Base-by-base conservation (phyloP, 53 echinoderm and acorn worm species). In the Actinopyga echinites region DNA sequence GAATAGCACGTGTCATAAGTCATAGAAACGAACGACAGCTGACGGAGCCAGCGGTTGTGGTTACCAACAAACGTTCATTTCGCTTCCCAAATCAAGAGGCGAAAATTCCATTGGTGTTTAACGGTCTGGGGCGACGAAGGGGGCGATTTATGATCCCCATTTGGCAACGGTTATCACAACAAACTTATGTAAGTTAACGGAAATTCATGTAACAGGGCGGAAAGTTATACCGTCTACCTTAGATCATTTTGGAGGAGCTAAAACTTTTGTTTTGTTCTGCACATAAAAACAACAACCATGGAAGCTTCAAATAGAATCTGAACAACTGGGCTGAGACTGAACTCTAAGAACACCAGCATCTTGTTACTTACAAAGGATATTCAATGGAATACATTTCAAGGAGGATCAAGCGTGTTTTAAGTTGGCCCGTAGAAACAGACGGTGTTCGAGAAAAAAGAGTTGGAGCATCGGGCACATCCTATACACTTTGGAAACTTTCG, bases 1-100 rank as follows among this genome's bases (percentile, higher is more conserved):
- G 54, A 77, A 77, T 77, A 77, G 56, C 77, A 77, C 77, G 77
- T 77, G 77, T 77, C 77, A 77, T 77, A 77, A 54, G 53, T 77
- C 56, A 77, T 77, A 77, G 17, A 30, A 56, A 33, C 19, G 28
- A 28, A 56, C 77, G 77, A 77, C 77, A 77, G 77, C 56, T 77
- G 77, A 77, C 77, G 77, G 56, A 77, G 56, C 53, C 54, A 77
- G 55, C 49, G 77, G 32, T 77, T 54, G 77, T 53, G 77, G 32
- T 32, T 17, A 77, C 77, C 77, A 55, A 49, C 77, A 30, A 77
- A 54, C 77, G 32, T 53, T 53, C 30, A 30, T 77, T 77, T 77
- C 24, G 24, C 77, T 77, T 77, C 52, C 34, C 77, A 56, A 56
- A 56, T 77, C 77, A 56, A 77, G 77, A 54, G 77, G 77, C 77